Evolutionary conservation across 2,888 invertebrate species (phyloP), one percentile per base, ranked within the genome.

Genomic region (Nomada flava): DNA sequence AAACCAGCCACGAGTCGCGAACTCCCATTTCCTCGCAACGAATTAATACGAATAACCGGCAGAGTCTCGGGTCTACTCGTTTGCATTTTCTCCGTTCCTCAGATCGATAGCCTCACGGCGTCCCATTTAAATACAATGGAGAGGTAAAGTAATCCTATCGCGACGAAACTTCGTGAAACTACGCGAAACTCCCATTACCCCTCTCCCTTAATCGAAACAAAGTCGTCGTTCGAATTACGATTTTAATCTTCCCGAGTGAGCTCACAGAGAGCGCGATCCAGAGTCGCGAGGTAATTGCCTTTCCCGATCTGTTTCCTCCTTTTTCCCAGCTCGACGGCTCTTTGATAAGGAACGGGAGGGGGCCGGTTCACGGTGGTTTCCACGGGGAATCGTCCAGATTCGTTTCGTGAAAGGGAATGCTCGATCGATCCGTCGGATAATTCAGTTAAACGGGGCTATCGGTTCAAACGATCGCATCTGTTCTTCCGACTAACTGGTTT

Each of bases 401-500:
- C 67, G 53, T 69, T 76, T 76, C 82, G 29, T 72, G 82, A 76
- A 75, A 75, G 20, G 15, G 63, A 55, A 57, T 2, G 68, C 69
- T 59, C 86, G 82, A 89, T 91, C 90, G 90, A 84, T 91, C 85
- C 29, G 2, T 73, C 70, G 72, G 84, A 87, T 90, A 88, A 90
- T 90, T 90, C 83, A 86, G 87, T 90, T 90, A 90, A 87, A 67
- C 75, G 76, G 76, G 47, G 55, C 87, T 86, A 89, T 87, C 87
- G 85, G 86, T 86, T 85, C 88, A 79, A 84, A 77, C 85, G 89
- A 91, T 88, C 87, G 85, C 87, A 89, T 87, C 85, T 89, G 87
- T 87, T 90, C 85, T 86, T 72, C 79, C 86, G 85, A 85, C 88
- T 90, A 57, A 91, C 91, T 90, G 89, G 89, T 92, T 92, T 91